phyloP scores from a whole-genome alignment of 2,797 vertebrate genomes.

The Paguma larvata region DNA sequence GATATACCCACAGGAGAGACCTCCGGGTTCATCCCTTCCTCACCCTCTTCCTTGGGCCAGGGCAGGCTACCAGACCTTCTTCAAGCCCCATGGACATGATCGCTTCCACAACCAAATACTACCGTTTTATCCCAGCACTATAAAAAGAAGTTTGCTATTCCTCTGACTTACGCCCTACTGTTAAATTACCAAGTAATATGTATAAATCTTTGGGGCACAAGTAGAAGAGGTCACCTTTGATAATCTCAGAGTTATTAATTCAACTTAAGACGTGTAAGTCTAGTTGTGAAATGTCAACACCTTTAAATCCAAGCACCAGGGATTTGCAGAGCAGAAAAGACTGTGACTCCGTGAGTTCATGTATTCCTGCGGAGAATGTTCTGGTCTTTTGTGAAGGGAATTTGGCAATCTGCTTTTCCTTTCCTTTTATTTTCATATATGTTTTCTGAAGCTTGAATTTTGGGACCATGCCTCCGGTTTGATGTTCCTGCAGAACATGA shows the following conservation, averaged over 20 bases:
- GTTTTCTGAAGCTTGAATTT: conserved; percentile 76
- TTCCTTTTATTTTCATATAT: conserved; percentile 69
- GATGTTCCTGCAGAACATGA: conserved; percentile 68
- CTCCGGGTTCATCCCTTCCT: conserved; percentile 1
- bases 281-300: conserved; percentile 80
- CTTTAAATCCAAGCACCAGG: conserved; percentile 71
- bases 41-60: not conserved
- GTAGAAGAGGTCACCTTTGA: conserved; percentile 70
- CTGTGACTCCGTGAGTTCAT: conserved; percentile 52
- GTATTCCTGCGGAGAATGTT: conserved; percentile 63
- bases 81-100: not conserved
- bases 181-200: conserved; percentile 61
- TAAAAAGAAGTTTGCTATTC: conserved; percentile 58
- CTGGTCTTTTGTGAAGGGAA: conserved; percentile 67
- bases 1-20: not conserved
- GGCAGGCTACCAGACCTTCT: not conserved
- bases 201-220: conserved; percentile 66
- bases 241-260: conserved; percentile 75
- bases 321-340: conserved; percentile 73
- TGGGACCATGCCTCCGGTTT: conserved; percentile 67
- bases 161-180: conserved; percentile 52
- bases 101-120: not conserved
- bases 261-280: conserved; percentile 67
- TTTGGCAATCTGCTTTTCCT: conserved; percentile 74
- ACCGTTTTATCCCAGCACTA: not conserved